Conservation (phyloP, 2,888 invertebrate species). For the Biston stratarius region DNA sequence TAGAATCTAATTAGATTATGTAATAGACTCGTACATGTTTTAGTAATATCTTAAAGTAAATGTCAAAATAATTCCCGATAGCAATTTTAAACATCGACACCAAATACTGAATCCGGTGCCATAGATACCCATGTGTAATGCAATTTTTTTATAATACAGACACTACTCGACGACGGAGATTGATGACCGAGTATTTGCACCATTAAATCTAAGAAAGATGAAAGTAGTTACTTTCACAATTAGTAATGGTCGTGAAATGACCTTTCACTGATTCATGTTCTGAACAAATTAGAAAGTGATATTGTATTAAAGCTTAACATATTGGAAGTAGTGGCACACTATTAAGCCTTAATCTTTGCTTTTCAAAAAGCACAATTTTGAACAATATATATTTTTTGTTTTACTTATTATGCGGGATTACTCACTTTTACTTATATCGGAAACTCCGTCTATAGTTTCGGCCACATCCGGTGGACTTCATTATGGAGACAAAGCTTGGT, state of each 20-base stretch:
- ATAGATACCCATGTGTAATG: constrained; percentile 3
- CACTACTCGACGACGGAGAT: not conserved
- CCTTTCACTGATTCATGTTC: constrained; percentile 25
- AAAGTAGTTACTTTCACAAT: constrained; percentile 35
- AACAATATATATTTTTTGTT: too few relatives aligned
- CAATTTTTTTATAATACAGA: not conserved
- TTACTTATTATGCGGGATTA: too few relatives aligned
- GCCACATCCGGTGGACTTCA: too few relatives aligned
- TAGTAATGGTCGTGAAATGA: constrained; percentile 16
- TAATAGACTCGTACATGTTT: not conserved
- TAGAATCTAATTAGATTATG: too few relatives aligned
- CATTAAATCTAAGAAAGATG: constrained; percentile 29
- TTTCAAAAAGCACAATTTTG: not conserved
- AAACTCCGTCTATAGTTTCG: too few relatives aligned
- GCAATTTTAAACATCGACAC: not conserved
- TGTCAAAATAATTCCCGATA: not conserved
- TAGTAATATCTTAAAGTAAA: not conserved
- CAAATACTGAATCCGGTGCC: too few relatives aligned
- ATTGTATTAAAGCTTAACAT: not conserved
- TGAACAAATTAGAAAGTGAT: constrained; percentile 26
- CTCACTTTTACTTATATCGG: too few relatives aligned
- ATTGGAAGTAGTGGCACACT: not conserved
- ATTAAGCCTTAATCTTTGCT: not conserved
- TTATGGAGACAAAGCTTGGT: too few relatives aligned
- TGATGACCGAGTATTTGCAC: constrained; percentile 4